phyloP scores from a whole-genome alignment of 2,797 vertebrate species.

The Enteromius anoplus region DNA sequence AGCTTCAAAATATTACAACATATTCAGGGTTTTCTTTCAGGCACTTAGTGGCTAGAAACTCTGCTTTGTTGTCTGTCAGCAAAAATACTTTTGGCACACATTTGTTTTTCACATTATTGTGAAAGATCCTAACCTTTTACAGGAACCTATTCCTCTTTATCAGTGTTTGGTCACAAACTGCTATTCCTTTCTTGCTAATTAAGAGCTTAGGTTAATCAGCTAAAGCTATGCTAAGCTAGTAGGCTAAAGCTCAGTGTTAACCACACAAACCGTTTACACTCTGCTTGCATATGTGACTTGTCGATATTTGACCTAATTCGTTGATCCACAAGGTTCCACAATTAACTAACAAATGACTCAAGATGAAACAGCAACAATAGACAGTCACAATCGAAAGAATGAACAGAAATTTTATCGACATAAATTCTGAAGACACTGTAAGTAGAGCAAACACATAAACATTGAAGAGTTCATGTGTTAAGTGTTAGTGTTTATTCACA shows the following conservation, averaged over 20 bases:
- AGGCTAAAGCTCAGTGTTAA: not conserved
- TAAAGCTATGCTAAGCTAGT: not conserved
- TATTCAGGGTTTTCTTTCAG: constrained; percentile 8
- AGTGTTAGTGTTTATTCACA: too few species aligned
- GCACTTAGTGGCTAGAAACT: not conserved
- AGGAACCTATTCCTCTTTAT: not conserved
- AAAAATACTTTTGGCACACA: not conserved
- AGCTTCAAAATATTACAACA: not conserved
- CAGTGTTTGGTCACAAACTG: not conserved
- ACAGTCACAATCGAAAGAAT: not conserved
- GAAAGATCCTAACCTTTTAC: not conserved
- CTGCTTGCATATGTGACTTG: not conserved
- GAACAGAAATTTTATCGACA: not conserved
- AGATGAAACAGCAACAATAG: not conserved
- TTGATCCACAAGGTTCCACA: not conserved
- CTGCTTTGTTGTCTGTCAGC: not conserved
- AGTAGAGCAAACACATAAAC: not conserved
- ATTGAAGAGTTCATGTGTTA: too few species aligned
- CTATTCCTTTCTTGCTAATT: not conserved
- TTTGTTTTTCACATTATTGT: not conserved
- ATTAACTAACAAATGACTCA: not conserved
- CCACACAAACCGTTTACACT: not conserved
- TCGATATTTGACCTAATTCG: not conserved
- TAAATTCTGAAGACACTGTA: not conserved
- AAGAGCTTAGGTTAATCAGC: not conserved